These are phyloP conservation scores for Gnathonemus echidnorhynchus DNA, from an alignment of 2,113 vertebrate genomes.

Conservation along the genomic window DNA sequence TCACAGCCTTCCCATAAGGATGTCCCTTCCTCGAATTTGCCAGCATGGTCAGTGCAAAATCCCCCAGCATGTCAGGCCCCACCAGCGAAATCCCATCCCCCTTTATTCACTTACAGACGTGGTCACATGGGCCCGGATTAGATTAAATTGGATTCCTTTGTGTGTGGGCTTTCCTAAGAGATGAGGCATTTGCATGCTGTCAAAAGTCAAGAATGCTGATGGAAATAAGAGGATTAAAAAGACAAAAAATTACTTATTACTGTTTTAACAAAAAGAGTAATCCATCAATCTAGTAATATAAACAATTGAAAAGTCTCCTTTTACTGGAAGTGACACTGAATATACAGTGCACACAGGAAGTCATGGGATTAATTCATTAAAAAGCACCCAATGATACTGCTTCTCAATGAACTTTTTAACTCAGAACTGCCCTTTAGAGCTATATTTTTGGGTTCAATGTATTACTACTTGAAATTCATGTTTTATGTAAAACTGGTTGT, in stretches of 20 bases:
- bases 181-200: neutral
- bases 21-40: neutral
- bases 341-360: too few relatives aligned
- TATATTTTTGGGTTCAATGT: too few relatives aligned
- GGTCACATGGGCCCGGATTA: slow-evolving; percentile 7
- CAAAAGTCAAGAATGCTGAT: neutral
- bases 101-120: slow-evolving; percentile 17
- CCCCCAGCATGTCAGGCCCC: neutral
- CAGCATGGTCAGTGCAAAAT: neutral
- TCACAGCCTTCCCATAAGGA: neutral
- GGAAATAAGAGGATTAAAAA: neutral
- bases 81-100: slow-evolving; percentile 27
- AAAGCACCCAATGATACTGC: too few relatives aligned
- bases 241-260: neutral
- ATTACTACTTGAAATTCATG: too few relatives aligned
- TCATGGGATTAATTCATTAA: too few relatives aligned
- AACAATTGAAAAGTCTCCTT: too few relatives aligned
- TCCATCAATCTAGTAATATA: neutral
- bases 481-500: too few relatives aligned
- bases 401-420: too few relatives aligned
- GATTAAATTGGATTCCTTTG: slow-evolving; percentile 1
- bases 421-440: too few relatives aligned
- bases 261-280: too few relatives aligned
- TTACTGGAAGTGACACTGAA: too few relatives aligned
- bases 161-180: neutral